Evolutionary conservation across 2,888 invertebrate genomes (phyloP).

Genomic region (Diloba caeruleocephala): DNA sequence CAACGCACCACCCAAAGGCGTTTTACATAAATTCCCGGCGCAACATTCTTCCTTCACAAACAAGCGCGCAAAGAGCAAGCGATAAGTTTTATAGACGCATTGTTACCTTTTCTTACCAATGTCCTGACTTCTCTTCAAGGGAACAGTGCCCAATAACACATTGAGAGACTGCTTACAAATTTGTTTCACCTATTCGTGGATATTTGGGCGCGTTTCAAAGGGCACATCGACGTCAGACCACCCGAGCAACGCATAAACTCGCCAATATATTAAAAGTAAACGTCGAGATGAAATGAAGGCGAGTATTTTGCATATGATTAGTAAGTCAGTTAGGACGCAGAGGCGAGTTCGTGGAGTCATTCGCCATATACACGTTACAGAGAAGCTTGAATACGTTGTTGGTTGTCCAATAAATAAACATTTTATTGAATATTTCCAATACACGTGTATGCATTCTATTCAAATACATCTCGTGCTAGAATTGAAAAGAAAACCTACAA

Average conservation of each 20-base stretch:
- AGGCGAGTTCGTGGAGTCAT: conserved; percentile 19
- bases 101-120: conserved; percentile 69
- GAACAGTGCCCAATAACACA: conserved; percentile 66
- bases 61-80: conserved; percentile 63
- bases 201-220: conserved; percentile 63
- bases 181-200: conserved; percentile 78
- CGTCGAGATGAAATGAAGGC: conserved; percentile 49
- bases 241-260: conserved; percentile 66
- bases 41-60: conserved; percentile 61
- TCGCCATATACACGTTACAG: conserved; percentile 27
- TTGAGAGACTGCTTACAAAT: conserved; percentile 70
- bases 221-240: conserved; percentile 67
- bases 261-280: conserved; percentile 60
- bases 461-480: conserved; percentile 9
- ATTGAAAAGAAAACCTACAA: conserved; percentile 39
- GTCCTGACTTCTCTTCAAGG: conserved; percentile 47
- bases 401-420: conserved; percentile 41
- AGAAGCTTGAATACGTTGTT: conserved; percentile 33
- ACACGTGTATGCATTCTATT: conserved; percentile 16
- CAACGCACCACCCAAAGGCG: conserved; percentile 44
- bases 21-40: conserved; percentile 55
- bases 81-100: conserved; percentile 84
- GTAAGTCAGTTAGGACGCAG: conserved; percentile 36
- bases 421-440: conserved; percentile 41
- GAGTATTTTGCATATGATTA: conserved; percentile 57